Evolutionary conservation across 2,888 invertebrate species (phyloP), one percentile per base, ranked within the genome.

Genomic region (Cyclophora punctaria): DNA sequence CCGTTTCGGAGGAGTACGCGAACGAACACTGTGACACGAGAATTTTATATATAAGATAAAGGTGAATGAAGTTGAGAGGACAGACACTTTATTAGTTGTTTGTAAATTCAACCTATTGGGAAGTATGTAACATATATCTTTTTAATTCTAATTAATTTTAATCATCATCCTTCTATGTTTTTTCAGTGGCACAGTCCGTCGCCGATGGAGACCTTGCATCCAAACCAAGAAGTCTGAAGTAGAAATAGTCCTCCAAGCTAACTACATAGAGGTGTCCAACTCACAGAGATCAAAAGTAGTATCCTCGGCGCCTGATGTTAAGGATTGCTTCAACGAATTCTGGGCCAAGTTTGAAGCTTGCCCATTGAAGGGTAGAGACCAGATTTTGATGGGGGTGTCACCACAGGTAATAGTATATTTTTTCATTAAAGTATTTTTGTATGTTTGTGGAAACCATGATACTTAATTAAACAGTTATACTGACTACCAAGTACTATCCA

Each of bases 321-420:
- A 90, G 65, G 90, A 92, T 45, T 92, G 93, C 61, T 95, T 96
- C 69, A 77, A 84, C 35, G 86, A 89, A 45, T 97, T 93, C 80
- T 97, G 96, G 96, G 67, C 84, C 2, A 89, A 90, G 48, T 90
- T 94, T 75, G 73, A 83, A 52, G 73, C 87, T 34, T 84, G 91
- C 55, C 93, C 94, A 0, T 78, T 97, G 57, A 88, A 89, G 53
- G 96, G 93, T 0, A 89, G 97, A 57, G 94, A 97, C 78, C 88
- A 91, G 56, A 95, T 97, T 62, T 73, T 97, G 43, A 89, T 92
- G 51, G 94, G 95, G 48, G 91, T 97, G 57, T 96, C 95, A 78
- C 95, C 97, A n/a, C 92, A 95, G 87, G 94, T 95, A 76, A 45
- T 42, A 37, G 37, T 46, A 34, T 41, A 34, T 2, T 42, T 34